Evolutionary conservation across 2,797 vertebrate genomes (phyloP).

Genomic region (Coranthus polyacanthus): DNA sequence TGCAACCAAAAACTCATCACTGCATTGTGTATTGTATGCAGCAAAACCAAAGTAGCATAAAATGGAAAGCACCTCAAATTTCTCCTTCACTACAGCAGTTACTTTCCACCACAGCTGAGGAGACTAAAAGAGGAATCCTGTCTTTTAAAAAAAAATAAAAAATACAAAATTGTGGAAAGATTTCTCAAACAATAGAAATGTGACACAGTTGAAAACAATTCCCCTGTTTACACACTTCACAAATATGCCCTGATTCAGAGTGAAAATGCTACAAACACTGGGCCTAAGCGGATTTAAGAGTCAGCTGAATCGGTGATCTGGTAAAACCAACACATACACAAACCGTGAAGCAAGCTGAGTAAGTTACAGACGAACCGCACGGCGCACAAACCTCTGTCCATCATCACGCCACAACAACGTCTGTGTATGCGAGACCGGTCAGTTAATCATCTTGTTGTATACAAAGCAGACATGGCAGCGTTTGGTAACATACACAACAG

Average conservation of each 20-base stretch:
- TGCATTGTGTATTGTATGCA: too few relatives aligned
- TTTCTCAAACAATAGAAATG: background rate
- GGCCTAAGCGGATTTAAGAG: conserved; percentile 28
- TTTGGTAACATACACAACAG: conserved; percentile 58
- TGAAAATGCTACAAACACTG: conserved; percentile 24
- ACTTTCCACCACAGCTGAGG: too few relatives aligned
- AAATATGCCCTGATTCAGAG: conserved; percentile 15
- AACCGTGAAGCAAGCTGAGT: conserved; percentile 3
- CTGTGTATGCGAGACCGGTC: conserved; percentile 35
- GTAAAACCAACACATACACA: conserved; percentile 7
- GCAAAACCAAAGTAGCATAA: too few relatives aligned
- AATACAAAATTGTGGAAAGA: background rate
- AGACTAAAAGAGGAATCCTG: too few relatives aligned
- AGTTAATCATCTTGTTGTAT: conserved; percentile 27
- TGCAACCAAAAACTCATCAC: too few relatives aligned
- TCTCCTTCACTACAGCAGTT: too few relatives aligned
- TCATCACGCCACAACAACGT: conserved; percentile 54
- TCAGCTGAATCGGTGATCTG: conserved; percentile 30
- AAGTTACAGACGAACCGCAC: conserved; percentile 27
- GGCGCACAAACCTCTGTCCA: conserved; percentile 19
- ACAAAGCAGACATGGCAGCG: conserved; percentile 58
- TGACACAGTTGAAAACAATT: conserved; percentile 10
- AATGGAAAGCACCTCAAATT: too few relatives aligned
- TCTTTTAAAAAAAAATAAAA: too few relatives aligned
- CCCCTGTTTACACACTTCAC: conserved; percentile 12